Evolutionary conservation across 1,140 invertebrate species (phyloP).

Genomic region (Aphidius gifuensis): DNA sequence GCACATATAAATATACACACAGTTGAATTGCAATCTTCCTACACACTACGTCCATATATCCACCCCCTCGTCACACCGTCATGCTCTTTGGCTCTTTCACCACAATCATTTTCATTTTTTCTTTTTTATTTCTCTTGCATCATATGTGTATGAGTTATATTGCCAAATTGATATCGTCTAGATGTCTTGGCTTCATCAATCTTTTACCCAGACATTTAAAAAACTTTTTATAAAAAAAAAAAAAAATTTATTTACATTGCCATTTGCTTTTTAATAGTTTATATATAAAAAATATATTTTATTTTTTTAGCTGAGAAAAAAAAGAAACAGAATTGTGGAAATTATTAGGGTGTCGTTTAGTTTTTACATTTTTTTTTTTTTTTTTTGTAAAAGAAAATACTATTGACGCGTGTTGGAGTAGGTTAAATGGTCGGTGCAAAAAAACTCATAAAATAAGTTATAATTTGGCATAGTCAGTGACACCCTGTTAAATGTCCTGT

Average conservation of each 20-base stretch:
- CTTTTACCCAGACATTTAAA: too few species aligned
- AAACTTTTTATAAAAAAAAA: not conserved
- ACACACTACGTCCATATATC: too few species aligned
- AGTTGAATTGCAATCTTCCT: too few species aligned
- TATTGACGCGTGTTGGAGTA: constrained; percentile 5
- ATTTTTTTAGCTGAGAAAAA: not conserved
- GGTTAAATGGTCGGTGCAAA: constrained; percentile 56
- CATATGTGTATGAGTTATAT: constrained; percentile 18
- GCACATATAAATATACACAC: too few species aligned
- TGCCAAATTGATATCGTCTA: constrained; percentile 7
- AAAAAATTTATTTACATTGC: not conserved
- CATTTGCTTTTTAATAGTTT: too few species aligned
- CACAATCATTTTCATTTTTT: constrained; percentile 26
- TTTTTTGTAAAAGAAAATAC: not conserved
- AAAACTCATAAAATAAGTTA: constrained; percentile 58
- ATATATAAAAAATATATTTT: not conserved
- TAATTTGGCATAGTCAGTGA: constrained; percentile 55
- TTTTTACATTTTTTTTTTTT: constrained; percentile 34
- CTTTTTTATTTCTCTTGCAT: too few species aligned
- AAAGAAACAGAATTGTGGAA: constrained; percentile 32
- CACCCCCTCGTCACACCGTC: too few species aligned
- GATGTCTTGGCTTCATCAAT: too few species aligned
- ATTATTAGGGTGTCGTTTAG: constrained; percentile 54
- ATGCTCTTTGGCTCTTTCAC: constrained; percentile 24
- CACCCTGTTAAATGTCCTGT: constrained; percentile 55